Evolutionary conservation across 2,888 invertebrate species (phyloP).

Genomic region (Plagodis dolabraria): DNA sequence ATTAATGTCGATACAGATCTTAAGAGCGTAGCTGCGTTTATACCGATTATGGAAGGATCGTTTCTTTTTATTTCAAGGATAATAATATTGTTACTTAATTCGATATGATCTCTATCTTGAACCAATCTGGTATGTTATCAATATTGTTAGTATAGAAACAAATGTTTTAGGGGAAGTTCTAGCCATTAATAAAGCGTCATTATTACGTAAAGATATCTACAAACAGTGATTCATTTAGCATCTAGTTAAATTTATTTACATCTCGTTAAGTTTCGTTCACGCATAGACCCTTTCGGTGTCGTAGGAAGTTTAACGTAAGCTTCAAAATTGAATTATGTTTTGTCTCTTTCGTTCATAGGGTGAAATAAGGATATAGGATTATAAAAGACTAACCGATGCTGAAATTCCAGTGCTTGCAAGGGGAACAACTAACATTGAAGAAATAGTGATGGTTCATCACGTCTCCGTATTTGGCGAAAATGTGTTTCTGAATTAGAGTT

Average conservation of each 20-base stretch:
- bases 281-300: constrained; percentile 40
- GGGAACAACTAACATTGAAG: constrained; percentile 56
- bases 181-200: constrained; percentile 22
- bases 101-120: constrained; percentile 21
- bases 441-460: constrained; percentile 23
- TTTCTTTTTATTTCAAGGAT: constrained; percentile 30
- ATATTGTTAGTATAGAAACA: constrained; percentile 14
- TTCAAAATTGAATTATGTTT: constrained; percentile 37
- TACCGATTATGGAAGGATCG: constrained; percentile 26
- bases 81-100: constrained; percentile 29
- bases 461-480: neutral
- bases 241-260: constrained; percentile 50
- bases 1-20: constrained; percentile 76
- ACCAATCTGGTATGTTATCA: constrained; percentile 22
- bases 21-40: constrained; percentile 43
- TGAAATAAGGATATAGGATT: constrained; percentile 44
- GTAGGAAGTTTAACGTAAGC: constrained; percentile 36
- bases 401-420: constrained; percentile 43
- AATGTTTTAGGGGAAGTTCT: constrained; percentile 18
- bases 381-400: constrained; percentile 50
- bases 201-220: neutral
- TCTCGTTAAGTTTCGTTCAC: constrained; percentile 53
- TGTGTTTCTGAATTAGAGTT: neutral
- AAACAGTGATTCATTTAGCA: constrained; percentile 16
- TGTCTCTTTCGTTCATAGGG: constrained; percentile 29